Conservation (phyloP, 2,888 invertebrate genomes). For the Acleris laterana region DNA sequence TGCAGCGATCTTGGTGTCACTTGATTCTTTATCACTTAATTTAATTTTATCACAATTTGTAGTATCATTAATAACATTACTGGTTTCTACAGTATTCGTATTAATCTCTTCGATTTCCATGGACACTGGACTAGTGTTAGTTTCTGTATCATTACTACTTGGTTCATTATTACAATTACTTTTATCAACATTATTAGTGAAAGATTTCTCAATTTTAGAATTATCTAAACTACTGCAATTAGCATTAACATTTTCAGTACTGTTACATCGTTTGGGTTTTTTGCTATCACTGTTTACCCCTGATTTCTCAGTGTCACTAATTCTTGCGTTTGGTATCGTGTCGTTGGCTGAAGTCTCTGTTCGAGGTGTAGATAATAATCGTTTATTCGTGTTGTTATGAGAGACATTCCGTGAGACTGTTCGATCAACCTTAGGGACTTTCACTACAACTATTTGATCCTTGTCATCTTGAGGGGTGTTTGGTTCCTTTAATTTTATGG, state of each 20-base stretch:
- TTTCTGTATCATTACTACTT: constrained; percentile 13
- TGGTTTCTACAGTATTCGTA: constrained; percentile 2
- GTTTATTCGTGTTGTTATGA: constrained; percentile 42
- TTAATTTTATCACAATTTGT: not conserved
- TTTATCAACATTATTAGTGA: constrained; percentile 24
- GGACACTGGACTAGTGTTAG: constrained; percentile 10
- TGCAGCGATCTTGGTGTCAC: not conserved
- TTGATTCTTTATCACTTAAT: constrained; percentile 6
- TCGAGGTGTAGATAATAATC: constrained; percentile 24
- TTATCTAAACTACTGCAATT: constrained; percentile 1
- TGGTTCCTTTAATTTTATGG: constrained; percentile 89
- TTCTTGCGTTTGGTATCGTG: not conserved
- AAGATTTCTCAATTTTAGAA: constrained; percentile 3
- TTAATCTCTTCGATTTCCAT: constrained; percentile 23
- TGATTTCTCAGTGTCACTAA: constrained; percentile 1
- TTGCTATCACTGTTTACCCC: not conserved
- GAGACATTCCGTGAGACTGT: constrained; percentile 47
- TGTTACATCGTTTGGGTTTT: constrained; percentile 37
- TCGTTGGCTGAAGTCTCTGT: not conserved
- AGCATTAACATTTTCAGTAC: constrained; percentile 26
- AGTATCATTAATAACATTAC: not conserved
- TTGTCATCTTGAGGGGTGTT: constrained; percentile 59
- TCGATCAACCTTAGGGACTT: constrained; percentile 73
- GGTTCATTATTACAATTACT: constrained; percentile 22
- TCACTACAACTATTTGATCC: constrained; percentile 73